Percentiles rank a stretch among this genome's conserved stretches.
Evolutionary conservation across 2,797 vertebrate genomes (phyloP).

Genomic region (Argya squamiceps): DNA sequence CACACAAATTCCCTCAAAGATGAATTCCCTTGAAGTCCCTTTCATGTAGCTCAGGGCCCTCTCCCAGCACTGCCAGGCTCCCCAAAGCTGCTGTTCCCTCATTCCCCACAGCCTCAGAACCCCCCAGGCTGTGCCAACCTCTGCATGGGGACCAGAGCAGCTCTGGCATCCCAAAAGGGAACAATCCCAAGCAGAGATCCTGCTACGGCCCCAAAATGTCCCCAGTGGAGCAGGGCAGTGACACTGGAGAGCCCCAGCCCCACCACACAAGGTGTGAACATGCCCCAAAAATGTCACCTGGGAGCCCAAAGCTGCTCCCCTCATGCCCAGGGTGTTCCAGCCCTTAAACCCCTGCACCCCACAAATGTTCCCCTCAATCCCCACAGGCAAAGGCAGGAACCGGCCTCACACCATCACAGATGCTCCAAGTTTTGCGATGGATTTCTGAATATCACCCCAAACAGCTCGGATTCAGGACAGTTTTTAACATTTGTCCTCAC

Average conservation of each 20-base stretch:
- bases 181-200: neutral
- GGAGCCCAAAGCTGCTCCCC: neutral
- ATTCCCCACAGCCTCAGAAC: neutral
- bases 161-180: neutral
- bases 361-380: fast-evolving
- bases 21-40: neutral
- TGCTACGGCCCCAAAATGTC: fast-evolving
- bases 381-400: neutral
- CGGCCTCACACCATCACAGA: fast-evolving
- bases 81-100: neutral
- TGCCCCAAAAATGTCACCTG: fast-evolving
- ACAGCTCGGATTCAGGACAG: fast-evolving
- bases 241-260: neutral
- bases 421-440: fast-evolving
- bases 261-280: fast-evolving
- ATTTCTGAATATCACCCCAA: neutral
- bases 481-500: fast-evolving
- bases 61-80: neutral
- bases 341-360: neutral
- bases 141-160: fast-evolving
- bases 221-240: neutral
- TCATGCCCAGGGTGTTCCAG: too few relatives aligned
- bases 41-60: neutral
- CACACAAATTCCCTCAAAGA: fast-evolving
- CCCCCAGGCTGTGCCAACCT: fast-evolving